Base-by-base conservation (phyloP, 2,113 vertebrate species). In the Pseudonaja textilis region DNA sequence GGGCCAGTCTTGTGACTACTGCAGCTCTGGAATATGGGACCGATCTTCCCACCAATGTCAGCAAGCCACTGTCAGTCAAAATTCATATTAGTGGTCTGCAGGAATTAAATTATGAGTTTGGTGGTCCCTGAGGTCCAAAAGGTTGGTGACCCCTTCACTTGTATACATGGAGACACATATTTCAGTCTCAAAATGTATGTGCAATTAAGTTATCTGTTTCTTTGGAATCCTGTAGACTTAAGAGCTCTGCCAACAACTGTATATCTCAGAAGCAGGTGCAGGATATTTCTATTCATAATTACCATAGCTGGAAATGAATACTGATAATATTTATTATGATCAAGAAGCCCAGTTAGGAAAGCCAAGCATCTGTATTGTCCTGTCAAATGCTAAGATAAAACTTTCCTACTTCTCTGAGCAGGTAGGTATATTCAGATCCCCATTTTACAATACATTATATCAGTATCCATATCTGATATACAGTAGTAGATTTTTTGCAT, bases 131-230 rank as follows among this genome's bases (percentile, higher is more conserved):
- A 50, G 47, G 47, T 50, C 47, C 47, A 50, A 50, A 50, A 50
- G 8, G 8, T 50, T 50, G 47, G 47, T 9, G 8, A 50, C 8
- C 47, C 47, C 47, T 10, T 8, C 89, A 92, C 39, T 56, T 20
- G 22, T 11, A 45, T 3, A 55, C 59, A 47, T 4, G 2, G 34
- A 81, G 7, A 39, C 54, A 90, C 57, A 69, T 89, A 89, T 95
- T 96, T 96, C 94, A 95, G 93, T 88, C 89, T 61, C 91, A 93
- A 95, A 95, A 96, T 95, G 94, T 95, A 94, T 94, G 94, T 64
- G 88, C 89, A 95, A 95, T 96, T 97, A 96, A 97, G 90, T 42
- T 95, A 92, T 93, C 96, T 92, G 45, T 93, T 91, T 96, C 85
- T 93, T 92, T 95, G 64, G 93, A 96, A 96, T 92, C 93, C 95